Conservation (phyloP, 2,888 invertebrate genomes). For the Mayetiola destructor region DNA sequence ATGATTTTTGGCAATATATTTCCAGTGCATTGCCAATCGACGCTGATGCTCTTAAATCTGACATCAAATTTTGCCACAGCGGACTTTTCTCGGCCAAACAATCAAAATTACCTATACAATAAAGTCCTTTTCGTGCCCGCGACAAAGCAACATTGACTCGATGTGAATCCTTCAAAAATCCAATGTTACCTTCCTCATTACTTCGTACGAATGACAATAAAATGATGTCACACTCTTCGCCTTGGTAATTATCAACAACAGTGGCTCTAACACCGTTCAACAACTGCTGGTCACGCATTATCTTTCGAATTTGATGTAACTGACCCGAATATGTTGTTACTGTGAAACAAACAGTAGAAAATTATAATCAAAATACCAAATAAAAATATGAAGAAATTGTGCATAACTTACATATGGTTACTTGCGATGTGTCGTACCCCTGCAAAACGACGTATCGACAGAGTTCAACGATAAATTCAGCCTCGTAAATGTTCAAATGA, state of each 20-base stretch:
- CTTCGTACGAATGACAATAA: conserved; percentile 57
- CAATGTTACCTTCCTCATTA: conserved; percentile 46
- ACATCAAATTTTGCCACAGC: conserved; percentile 35
- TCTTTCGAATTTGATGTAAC: conserved; percentile 21
- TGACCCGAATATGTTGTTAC: conserved; percentile 59
- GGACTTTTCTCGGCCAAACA: conserved; percentile 36
- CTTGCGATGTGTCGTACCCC: conserved; percentile 21
- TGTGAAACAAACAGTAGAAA: no score
- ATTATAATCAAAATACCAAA: no score
- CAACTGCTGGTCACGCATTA: conserved; percentile 16
- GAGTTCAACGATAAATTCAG: conserved; percentile 12
- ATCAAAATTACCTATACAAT: conserved; percentile 52
- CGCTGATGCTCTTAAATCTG: not conserved
- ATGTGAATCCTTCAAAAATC: conserved; percentile 48
- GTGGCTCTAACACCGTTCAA: conserved; percentile 43
- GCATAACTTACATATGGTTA: no score
- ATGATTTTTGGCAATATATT: conserved; percentile 14
- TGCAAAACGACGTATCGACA: conserved; percentile 11
- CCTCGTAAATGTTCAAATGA: conserved; percentile 1
- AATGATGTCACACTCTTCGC: conserved; percentile 58
- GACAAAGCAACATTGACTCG: conserved; percentile 57
- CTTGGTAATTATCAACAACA: conserved; percentile 59
- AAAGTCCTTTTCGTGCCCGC: conserved; percentile 47
- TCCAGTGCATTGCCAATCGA: conserved; percentile 10
- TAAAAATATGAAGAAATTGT: no score